phyloP scores from a whole-genome alignment of 2,797 vertebrate genomes.

The Intellagama lesueurii region DNA sequence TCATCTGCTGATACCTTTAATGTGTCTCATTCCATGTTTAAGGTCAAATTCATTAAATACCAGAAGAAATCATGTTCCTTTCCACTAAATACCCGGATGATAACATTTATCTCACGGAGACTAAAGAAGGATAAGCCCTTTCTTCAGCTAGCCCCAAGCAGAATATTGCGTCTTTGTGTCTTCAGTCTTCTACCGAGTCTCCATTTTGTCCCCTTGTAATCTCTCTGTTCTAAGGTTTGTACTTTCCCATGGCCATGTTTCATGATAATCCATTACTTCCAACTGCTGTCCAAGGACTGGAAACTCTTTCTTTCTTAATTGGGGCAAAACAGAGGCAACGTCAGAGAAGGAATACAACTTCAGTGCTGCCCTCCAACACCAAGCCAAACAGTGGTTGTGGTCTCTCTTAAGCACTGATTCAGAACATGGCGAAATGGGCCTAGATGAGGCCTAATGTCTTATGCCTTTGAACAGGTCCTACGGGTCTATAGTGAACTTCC shows the following conservation, averaged over 20 bases:
- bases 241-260: not conserved
- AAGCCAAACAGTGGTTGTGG: not conserved
- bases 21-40: not conserved
- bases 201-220: no score
- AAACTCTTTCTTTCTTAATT: not conserved
- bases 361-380: no score
- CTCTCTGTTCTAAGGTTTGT: no score
- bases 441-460: not conserved
- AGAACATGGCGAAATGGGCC: not conserved
- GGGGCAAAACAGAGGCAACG: not conserved
- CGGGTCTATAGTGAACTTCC: not conserved
- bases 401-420: not conserved
- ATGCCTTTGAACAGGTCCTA: not conserved
- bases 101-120: not conserved
- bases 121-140: not conserved
- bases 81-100: not conserved
- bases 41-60: not conserved
- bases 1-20: not conserved
- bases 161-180: not conserved
- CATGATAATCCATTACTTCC: not conserved
- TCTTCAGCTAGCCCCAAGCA: not conserved
- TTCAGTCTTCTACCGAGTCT: not conserved
- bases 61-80: not conserved
- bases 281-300: not conserved
- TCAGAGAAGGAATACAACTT: not conserved